Base-by-base conservation (phyloP, 1,140 invertebrate species). In the Drosophila subpulchrella region DNA sequence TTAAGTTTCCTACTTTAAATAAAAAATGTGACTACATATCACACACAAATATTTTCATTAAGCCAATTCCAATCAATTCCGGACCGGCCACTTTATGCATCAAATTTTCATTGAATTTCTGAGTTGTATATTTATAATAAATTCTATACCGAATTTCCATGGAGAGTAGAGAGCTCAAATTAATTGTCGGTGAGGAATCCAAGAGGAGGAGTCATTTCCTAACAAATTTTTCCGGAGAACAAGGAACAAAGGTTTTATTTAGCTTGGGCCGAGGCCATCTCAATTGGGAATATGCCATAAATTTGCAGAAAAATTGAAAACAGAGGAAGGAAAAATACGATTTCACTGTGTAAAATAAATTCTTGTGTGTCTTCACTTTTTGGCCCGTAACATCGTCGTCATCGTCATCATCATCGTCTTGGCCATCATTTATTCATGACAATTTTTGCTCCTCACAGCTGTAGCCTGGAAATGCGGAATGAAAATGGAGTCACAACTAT, bases 371-470 rank as follows among this genome's bases (percentile, higher is more conserved):
- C 72, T 68, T 53, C 53, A 30, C 56, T 53, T 73, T 54, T 48
- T 48, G 55, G 32, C 30, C 51, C 50, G 20, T 47, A 53, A 57
- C 50, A 66, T 39, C 46, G 34, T 30, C 30, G 56, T 15, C 58
- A n/a, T 13, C 55, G 48, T 56, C 38, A 8, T 61, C 66, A 48
- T 70, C 67, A 34, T 50, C 67, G 47, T 57, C 67, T 41, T 58
- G 51, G 30, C 41, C 62, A 84, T 84, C 58, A 77, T 84, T 84
- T 84, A 84, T 84, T 78, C 76, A 84, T 84, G 72, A 77, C 66
- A 81, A 76, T 65, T 65, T 57, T 55, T 77, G 60, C 36, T 72
- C 38, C 36, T 65, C 39, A 41, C 68, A 50, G 53, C 66, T 72
- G 68, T 53, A 72, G 66, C 66, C 66, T 41, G 62, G 44, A 77